phyloP scores from a whole-genome alignment of 2,888 invertebrate genomes.

The Biston stratarius region DNA sequence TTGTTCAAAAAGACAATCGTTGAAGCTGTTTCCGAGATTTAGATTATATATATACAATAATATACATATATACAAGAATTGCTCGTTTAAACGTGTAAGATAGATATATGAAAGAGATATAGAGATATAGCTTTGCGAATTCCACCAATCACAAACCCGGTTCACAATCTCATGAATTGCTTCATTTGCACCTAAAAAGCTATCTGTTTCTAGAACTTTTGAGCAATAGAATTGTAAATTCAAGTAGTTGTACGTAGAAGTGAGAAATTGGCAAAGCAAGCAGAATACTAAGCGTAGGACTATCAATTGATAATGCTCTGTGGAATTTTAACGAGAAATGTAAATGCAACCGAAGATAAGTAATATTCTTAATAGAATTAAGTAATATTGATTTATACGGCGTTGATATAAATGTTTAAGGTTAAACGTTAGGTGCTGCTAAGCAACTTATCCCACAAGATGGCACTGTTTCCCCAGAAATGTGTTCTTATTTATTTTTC shows the following conservation, averaged over 20 bases:
- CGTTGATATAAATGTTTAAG: too few species aligned
- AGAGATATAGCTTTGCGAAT: not conserved
- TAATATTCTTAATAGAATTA: not conserved
- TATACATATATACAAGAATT: too few species aligned
- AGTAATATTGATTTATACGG: not conserved
- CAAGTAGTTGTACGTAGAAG: conserved; percentile 19
- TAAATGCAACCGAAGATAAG: conserved; percentile 7
- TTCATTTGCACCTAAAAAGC: conserved; percentile 20
- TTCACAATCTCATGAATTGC: conserved; percentile 4
- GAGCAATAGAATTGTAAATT: conserved; percentile 14
- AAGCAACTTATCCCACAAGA: too few species aligned
- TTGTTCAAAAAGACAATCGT: too few species aligned
- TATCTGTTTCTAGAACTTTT: conserved; percentile 6
- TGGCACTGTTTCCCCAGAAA: too few species aligned
- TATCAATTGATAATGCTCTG: conserved; percentile 12
- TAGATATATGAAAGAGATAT: too few species aligned
- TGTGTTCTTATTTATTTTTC: too few species aligned
- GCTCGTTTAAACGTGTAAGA: too few species aligned
- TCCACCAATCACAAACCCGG: not conserved
- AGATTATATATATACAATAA: too few species aligned
- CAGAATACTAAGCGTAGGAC: conserved; percentile 13
- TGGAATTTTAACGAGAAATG: conserved; percentile 15
- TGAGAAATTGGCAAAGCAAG: conserved; percentile 11
- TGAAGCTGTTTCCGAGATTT: too few species aligned
- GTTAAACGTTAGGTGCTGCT: too few species aligned